Conservation (phyloP, 1,140 invertebrate species). For the Euwallacea similis region DNA sequence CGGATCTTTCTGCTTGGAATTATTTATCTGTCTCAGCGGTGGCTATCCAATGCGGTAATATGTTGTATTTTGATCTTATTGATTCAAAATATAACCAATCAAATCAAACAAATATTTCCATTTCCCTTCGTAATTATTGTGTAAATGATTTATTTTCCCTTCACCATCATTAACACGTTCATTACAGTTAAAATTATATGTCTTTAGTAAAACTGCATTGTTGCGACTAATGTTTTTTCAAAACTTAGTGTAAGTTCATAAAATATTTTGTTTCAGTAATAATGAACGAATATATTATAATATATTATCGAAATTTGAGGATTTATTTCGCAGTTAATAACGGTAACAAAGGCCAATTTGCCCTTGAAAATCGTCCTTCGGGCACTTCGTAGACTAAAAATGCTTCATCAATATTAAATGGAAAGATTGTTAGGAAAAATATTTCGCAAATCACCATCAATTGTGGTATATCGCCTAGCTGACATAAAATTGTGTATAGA, state of each 20-base stretch:
- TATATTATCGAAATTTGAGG: neutral
- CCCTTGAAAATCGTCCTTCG: too few relatives aligned
- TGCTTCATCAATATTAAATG: too few relatives aligned
- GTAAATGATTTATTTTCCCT: too few relatives aligned
- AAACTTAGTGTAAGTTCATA: neutral
- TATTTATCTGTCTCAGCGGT: neutral
- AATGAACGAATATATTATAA: neutral
- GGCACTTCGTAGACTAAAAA: too few relatives aligned
- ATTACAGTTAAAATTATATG: too few relatives aligned
- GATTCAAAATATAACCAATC: neutral
- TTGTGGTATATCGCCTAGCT: neutral
- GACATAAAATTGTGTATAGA: constrained; percentile 2
- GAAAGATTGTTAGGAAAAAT: neutral
- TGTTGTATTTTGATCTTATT: neutral
- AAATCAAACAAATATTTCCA: neutral
- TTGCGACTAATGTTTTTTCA: too few relatives aligned
- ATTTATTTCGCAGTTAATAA: neutral
- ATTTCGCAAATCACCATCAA: constrained; percentile 8
- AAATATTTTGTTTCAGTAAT: neutral
- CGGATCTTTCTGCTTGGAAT: neutral
- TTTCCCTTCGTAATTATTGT: too few relatives aligned
- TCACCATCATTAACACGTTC: too few relatives aligned
- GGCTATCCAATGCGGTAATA: neutral
- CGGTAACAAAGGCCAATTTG: too few relatives aligned
- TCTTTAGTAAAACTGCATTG: too few relatives aligned